Evolutionary conservation across 1,140 invertebrate species (phyloP), one percentile per base, ranked within the genome.

Genomic region (Sycophaga agraensis): DNA sequence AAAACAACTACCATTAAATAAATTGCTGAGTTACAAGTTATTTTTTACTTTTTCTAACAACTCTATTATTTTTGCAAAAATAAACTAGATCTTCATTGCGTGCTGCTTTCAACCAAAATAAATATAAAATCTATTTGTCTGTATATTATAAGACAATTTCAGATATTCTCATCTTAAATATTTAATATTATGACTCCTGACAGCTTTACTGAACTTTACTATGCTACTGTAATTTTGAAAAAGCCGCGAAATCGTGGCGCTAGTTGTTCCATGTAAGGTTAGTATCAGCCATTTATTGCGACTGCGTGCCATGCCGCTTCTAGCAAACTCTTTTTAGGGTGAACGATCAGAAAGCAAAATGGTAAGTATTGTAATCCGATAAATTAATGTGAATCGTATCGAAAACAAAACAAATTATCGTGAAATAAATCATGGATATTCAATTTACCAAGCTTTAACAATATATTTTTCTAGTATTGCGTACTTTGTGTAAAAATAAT

Each of bases 331-430:
- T 69, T 72, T 72, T 66, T 45, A 24, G 59, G 61, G 53, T 57
- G 61, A 28, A 69, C 60, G 40, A 50, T 67, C 68, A 68, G 60
- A 59, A 26, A 66, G 21, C 68, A 76, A 72, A 66, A 77, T 79
- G 77, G 77, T 78, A 75, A 50, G 76, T 76, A 74, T 72, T 64
- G 11, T 39, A 63, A 74, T 74, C 72, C 31, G 22, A 40, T 43
- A 66, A 69, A 34, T 66, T 21, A 64, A 9, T 5, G 31, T 21
- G 45, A 71, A 74, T 73, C 70, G 0, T 28, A 22, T 8, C 22
- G 21, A 16, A 24, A 70, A 64, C 34, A 14, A 8, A 49, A 9
- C 12, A 31, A 24, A 34, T 56, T 26, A 6, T 42, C 21, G 51
- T 37, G 46, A 64, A 64, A 31, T 7, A 26, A 21, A 21, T 51